Base-by-base conservation (phyloP, 2,113 vertebrate species). In the Bagarius yarrelli region DNA sequence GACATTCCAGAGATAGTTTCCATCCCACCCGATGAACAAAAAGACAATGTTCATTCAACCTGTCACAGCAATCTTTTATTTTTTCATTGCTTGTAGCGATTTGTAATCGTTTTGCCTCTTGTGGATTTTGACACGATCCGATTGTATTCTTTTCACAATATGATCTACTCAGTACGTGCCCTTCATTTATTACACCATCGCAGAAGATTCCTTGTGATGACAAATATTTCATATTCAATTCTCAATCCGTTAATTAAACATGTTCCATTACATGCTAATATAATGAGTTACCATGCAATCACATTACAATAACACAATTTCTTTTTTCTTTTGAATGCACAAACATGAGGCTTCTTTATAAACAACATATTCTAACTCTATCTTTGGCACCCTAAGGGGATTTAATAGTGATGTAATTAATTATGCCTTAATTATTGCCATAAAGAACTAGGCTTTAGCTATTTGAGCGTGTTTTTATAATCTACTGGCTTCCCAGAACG, bases 401-500 rank as follows among this genome's bases (percentile, higher is more conserved):
- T 76, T 79, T 66, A 79, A 79, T 55, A 79, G 77, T 83, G 76
- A 81, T 82, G 74, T 84, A 87, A 89, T 83, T 84, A 83, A 81
- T 84, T 56, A 72, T 36, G n/a, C 77, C 83, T 75, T 60, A 69
- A 70, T 75, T 53, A 84, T 87, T 81, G 59, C 75, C 77, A 80
- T 85, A 77, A 78, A 83, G 23, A 6, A 86, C 55, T 57, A 21
- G 6, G 52, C 80, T 85, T 19, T 19, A 70, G 78, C 16, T 74
- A 66, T 85, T 85, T 56, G 80, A 27, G 83, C 36, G 4, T 52
- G 3, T 53, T 73, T n/a, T 74, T 85, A 78, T 85, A 85, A 89
- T 89, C 86, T 89, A 63, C 77, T 14, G 53, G 73, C 63, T 69
- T 66, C 84, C 87, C 86, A 81, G 76, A 78, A 84, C 32, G 70